phyloP scores from a whole-genome alignment of 2,888 invertebrate species.

The Phaedon cochleariae region DNA sequence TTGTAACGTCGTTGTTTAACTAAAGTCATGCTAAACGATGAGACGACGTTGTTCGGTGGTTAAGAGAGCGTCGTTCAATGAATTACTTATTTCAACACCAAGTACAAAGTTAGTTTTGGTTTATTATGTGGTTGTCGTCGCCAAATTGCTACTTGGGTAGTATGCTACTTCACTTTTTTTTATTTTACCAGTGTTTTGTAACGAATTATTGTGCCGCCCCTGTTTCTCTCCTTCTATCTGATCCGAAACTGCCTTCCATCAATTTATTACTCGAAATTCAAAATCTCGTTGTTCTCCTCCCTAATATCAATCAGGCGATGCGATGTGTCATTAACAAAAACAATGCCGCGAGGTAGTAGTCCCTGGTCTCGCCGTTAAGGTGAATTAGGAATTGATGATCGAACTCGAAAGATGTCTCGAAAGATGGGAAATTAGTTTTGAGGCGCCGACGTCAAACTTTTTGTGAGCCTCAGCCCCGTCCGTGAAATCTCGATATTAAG shows the following conservation, averaged over 20 bases:
- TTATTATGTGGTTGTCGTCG: too few species aligned
- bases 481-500: conserved; percentile 39
- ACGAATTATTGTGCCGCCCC: neutral
- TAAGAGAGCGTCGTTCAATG: too few species aligned
- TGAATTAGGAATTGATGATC: conserved; percentile 43
- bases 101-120: too few species aligned
- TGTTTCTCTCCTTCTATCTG: neutral
- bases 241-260: conserved; percentile 51
- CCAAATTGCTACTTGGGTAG: too few species aligned
- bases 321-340: conserved; percentile 60
- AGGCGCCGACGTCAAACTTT: conserved; percentile 29
- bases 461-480: conserved; percentile 21
- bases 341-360: conserved; percentile 53
- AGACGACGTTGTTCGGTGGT: too few species aligned
- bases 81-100: too few species aligned
- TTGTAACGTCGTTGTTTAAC: too few species aligned
- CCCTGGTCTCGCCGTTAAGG: conserved; percentile 31
- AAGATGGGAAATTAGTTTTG: conserved; percentile 37
- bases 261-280: conserved; percentile 58
- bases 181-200: neutral
- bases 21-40: too few species aligned
- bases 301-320: conserved; percentile 58
- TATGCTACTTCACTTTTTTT: too few species aligned
- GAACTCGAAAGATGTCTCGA: conserved; percentile 33
- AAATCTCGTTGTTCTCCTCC: conserved; percentile 51